phyloP scores from a whole-genome alignment of 1,140 invertebrate genomes.

The Platyura marginata region DNA sequence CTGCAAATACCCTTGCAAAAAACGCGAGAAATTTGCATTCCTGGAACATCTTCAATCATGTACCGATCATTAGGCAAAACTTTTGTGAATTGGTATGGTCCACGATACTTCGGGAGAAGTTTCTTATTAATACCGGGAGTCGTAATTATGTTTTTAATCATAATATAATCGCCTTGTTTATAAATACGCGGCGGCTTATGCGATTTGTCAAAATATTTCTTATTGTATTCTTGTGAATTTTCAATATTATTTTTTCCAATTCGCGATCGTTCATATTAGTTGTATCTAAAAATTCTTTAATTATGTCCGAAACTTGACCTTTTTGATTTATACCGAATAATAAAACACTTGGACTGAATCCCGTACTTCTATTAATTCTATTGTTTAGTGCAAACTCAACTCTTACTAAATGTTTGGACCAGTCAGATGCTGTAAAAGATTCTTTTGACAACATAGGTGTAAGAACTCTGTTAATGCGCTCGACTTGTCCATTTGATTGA shows the following conservation, averaged over 20 bases:
- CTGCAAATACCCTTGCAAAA: conserved; percentile 9
- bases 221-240: conserved; percentile 5
- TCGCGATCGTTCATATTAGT: background rate
- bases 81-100: conserved; percentile 9
- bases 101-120: conserved; percentile 9
- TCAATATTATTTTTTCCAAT: background rate
- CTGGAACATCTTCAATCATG: conserved; percentile 8
- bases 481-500: conserved; percentile 9
- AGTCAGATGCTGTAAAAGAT: conserved; percentile 6
- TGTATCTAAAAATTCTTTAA: conserved; percentile 2
- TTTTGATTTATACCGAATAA: conserved; percentile 6
- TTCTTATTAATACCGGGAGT: conserved; percentile 10
- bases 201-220: conserved; percentile 2
- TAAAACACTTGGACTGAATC: conserved; percentile 6
- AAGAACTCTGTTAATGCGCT: conserved; percentile 9
- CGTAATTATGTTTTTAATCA: conserved; percentile 8
- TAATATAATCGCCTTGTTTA: conserved; percentile 9
- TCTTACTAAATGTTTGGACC: conserved; percentile 7
- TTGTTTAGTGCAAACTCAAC: conserved; percentile 13
- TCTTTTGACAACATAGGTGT: conserved; percentile 8
- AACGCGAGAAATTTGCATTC: conserved; percentile 8
- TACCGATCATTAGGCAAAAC: conserved; percentile 11
- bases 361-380: conserved; percentile 7
- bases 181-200: conserved; percentile 7
- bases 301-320: conserved; percentile 3